phyloP scores from a whole-genome alignment of 2,888 invertebrate genomes.

The Cephonodes hylas region DNA sequence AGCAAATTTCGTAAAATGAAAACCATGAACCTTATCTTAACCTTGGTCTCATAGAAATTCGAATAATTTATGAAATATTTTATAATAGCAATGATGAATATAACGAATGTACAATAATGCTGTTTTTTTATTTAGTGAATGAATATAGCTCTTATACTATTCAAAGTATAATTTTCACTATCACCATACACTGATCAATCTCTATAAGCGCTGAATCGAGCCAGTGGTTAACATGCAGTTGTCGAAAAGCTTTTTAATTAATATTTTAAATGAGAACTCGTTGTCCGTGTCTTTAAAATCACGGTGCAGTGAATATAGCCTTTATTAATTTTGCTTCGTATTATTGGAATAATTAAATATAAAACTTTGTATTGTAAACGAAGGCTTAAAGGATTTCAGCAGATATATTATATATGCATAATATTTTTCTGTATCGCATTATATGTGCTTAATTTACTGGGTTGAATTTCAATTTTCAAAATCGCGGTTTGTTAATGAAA shows the following conservation, averaged over 20 bases:
- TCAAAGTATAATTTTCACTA: neutral
- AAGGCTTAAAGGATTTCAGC: neutral
- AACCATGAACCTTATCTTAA: no score
- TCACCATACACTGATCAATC: neutral
- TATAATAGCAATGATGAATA: no score
- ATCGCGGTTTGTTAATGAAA: no score
- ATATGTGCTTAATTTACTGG: no score
- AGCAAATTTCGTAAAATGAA: no score
- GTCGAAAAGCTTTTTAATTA: slow-evolving; percentile 1
- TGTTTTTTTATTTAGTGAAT: no score
- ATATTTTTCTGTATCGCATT: no score
- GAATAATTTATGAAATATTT: no score
- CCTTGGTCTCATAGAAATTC: no score
- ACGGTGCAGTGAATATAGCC: neutral
- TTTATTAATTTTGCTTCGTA: neutral
- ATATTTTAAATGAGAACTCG: slow-evolving; percentile 6
- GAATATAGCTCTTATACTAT: no score
- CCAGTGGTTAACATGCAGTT: neutral
- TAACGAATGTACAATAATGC: no score
- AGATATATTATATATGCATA: neutral
- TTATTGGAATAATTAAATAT: neutral
- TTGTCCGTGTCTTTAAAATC: neutral
- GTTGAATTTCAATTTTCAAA: no score
- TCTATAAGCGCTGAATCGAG: neutral
- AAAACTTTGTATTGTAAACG: neutral